Percentiles rank a stretch among this genome's conserved stretches.
phyloP scores from a whole-genome alignment of 2,113 vertebrate genomes.

The Corvus moneduloides region DNA sequence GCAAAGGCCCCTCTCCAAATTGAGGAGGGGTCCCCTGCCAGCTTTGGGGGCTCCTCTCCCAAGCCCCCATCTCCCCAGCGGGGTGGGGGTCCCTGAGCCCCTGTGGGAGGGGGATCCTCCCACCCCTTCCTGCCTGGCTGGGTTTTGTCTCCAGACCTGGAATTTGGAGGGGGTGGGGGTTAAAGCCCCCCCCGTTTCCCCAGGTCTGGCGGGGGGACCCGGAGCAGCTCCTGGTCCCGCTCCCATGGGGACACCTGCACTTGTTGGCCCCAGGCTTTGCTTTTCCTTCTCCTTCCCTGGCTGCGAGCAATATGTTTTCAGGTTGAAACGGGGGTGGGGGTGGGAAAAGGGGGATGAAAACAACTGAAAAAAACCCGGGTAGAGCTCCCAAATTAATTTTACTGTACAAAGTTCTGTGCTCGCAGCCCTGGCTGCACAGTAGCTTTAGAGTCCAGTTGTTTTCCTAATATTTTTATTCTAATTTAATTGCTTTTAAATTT shows the following conservation, averaged over 20 bases:
- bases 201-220: not conserved
- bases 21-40: not conserved
- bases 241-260: not conserved
- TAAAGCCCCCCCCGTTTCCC: accelerated
- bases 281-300: not conserved
- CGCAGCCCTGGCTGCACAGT: constrained; percentile 5
- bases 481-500: constrained; percentile 78
- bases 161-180: not conserved
- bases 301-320: constrained; percentile 73
- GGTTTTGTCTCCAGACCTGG: not conserved
- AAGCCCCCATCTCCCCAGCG: accelerated
- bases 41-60: not conserved
- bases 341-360: not conserved
- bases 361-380: not conserved
- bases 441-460: constrained; percentile 46
- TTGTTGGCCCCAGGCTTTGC: not conserved
- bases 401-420: constrained; percentile 43
- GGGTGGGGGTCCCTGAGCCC: not conserved
- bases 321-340: constrained; percentile 15
- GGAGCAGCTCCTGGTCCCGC: not conserved
- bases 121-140: not conserved
- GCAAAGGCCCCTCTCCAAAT: not conserved
- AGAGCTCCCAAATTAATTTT: constrained; percentile 35
- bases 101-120: not conserved
- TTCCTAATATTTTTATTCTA: constrained; percentile 76